Conservation (phyloP, 2,888 invertebrate species). For the Phaonia tiefii region DNA sequence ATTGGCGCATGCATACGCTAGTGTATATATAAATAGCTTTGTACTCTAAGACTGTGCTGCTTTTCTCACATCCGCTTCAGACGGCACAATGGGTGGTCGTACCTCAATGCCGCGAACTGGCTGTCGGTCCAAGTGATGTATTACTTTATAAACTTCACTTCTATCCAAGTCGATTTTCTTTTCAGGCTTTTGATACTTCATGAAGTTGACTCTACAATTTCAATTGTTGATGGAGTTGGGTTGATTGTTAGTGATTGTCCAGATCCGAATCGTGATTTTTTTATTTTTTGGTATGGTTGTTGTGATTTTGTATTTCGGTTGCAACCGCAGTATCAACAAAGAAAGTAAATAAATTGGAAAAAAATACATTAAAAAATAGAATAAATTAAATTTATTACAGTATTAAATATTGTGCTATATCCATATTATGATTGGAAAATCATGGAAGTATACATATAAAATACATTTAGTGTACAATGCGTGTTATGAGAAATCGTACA, state of each 20-base stretch:
- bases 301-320: neutral
- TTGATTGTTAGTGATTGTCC: conserved; percentile 49
- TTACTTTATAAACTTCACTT: conserved; percentile 90
- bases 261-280: no score
- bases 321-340: conserved; percentile 3
- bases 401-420: no score
- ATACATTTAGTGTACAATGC: no score
- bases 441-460: no score
- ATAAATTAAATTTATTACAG: no score
- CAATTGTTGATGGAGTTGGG: conserved; percentile 75
- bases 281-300: no score
- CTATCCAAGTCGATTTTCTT: conserved; percentile 87
- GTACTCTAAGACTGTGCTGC: conserved; percentile 73
- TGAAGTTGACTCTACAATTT: conserved; percentile 89
- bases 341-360: neutral
- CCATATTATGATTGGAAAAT: no score
- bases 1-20: conserved; percentile 49
- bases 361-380: conserved; percentile 30
- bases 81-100: conserved; percentile 84
- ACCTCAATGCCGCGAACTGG: conserved; percentile 86
- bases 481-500: no score
- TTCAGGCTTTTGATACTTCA: conserved; percentile 92
- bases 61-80: conserved; percentile 84
- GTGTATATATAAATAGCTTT: conserved; percentile 36
- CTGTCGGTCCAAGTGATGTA: conserved; percentile 88